Percentiles rank a stretch among this genome's conserved stretches.
Conservation (phyloP, 1,140 invertebrate genomes). For the Drosophila pectinifera region DNA sequence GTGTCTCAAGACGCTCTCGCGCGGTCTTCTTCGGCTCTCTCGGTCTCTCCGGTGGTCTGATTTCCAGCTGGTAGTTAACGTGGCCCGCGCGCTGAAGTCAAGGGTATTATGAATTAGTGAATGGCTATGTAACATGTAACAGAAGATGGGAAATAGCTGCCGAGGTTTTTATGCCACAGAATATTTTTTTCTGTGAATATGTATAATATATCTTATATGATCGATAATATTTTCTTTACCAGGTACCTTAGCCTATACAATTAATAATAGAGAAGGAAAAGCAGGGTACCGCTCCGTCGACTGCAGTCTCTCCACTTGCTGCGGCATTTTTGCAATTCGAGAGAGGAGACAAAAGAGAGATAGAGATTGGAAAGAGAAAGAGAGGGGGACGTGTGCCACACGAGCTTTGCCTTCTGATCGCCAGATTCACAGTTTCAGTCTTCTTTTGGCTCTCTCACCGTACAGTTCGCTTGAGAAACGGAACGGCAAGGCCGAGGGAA, state of each 20-base stretch:
- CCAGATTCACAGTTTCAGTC: conserved; percentile 48
- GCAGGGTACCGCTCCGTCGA: background rate
- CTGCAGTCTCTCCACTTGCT: background rate
- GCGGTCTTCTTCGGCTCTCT: conserved; percentile 5
- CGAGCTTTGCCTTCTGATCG: conserved; percentile 76
- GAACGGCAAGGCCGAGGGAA: conserved; percentile 35
- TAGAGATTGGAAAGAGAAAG: background rate
- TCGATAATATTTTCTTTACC: too few relatives aligned
- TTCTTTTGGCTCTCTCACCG: conserved; percentile 71
- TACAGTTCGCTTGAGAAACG: conserved; percentile 54
- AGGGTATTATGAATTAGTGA: background rate
- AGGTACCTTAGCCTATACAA: background rate
- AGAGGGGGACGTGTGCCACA: conserved; percentile 30
- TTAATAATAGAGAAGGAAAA: too few relatives aligned
- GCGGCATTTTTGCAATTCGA: conserved; percentile 35
- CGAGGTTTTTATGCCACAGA: background rate
- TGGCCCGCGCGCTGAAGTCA: background rate
- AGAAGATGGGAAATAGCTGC: background rate
- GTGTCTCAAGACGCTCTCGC: conserved; percentile 51
- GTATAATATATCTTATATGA: too few relatives aligned
- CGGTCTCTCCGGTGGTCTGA: conserved; percentile 23
- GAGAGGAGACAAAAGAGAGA: background rate
- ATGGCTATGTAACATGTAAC: too few relatives aligned
- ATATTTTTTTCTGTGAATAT: too few relatives aligned
- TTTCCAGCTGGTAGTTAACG: conserved; percentile 38